Percentiles rank a stretch among this genome's conserved stretches.
phyloP scores from a whole-genome alignment of 2,113 vertebrate genomes.

The Romanogobio albipinnatus region DNA sequence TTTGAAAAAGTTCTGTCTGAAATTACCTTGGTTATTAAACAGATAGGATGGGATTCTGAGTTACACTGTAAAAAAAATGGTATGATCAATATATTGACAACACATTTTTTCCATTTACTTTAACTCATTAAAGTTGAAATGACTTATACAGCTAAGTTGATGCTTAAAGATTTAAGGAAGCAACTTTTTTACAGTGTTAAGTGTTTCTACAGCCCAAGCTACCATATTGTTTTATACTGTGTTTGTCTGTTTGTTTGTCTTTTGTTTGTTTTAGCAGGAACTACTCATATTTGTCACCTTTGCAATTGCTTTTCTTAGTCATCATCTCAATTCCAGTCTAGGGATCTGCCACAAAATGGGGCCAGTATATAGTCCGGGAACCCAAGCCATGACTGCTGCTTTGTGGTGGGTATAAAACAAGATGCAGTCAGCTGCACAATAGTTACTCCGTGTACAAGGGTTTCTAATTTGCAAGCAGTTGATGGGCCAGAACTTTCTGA shows the following conservation, averaged over 20 bases:
- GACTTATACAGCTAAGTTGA: too few species aligned
- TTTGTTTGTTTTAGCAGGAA: not conserved
- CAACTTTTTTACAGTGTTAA: too few species aligned
- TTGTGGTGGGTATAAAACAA: slow-evolving; percentile 57
- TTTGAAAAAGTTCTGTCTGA: too few species aligned
- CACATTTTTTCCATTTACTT: too few species aligned
- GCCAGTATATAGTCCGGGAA: slow-evolving; percentile 46
- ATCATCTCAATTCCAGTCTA: slow-evolving; percentile 45
- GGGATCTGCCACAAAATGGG: slow-evolving; percentile 25
- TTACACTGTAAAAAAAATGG: too few species aligned
- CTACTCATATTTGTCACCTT: not conserved
- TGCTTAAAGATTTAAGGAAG: too few species aligned
- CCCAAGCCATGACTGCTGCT: slow-evolving; percentile 45
- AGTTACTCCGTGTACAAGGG: slow-evolving; percentile 58
- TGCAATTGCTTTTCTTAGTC: slow-evolving; percentile 35
- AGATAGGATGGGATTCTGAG: too few species aligned
- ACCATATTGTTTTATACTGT: too few species aligned
- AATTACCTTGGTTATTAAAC: too few species aligned
- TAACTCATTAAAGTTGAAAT: too few species aligned
- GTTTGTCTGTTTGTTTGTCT: not conserved
- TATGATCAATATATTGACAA: too few species aligned
- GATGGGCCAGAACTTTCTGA: slow-evolving; percentile 76
- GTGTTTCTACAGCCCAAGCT: too few species aligned
- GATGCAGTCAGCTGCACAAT: slow-evolving; percentile 64
- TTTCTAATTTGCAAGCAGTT: slow-evolving; percentile 73